Conservation (phyloP, 2,888 invertebrate species). For the Chrysotoxum bicinctum region DNA sequence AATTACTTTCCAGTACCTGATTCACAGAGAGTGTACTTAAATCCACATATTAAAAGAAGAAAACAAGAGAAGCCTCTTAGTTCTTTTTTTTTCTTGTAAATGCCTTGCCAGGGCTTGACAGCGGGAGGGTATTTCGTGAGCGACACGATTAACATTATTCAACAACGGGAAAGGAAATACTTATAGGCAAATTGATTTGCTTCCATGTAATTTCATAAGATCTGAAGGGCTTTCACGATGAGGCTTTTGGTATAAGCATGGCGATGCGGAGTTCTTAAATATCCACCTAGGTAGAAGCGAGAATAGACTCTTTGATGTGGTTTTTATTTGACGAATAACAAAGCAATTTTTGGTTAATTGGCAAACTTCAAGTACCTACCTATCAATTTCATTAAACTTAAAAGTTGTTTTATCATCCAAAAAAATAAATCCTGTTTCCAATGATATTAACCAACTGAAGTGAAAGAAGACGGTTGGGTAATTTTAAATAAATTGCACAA, state of each 20-base stretch:
- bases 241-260: background rate
- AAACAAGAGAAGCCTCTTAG: constrained; percentile 8
- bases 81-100: constrained; percentile 5
- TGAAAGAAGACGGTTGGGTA: too few species aligned
- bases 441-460: too few species aligned
- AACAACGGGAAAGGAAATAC: background rate
- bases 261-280: background rate
- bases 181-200: constrained; percentile 27
- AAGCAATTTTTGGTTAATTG: background rate
- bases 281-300: too few species aligned
- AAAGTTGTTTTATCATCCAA: too few species aligned
- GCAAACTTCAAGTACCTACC: background rate
- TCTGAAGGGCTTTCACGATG: background rate
- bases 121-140: background rate
- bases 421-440: too few species aligned
- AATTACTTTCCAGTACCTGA: constrained; percentile 42
- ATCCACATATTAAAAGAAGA: background rate
- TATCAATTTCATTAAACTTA: background rate
- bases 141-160: background rate
- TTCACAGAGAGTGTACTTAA: constrained; percentile 6
- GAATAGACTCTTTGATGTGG: background rate
- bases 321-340: background rate
- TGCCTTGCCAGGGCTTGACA: background rate
- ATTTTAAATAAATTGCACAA: too few species aligned
- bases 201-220: constrained; percentile 8